A percentile compares a stretch with the other conserved stretches of the same genome.
phyloP scores from a whole-genome alignment of 2,797 vertebrate genomes.

The Clarias pachynema region DNA sequence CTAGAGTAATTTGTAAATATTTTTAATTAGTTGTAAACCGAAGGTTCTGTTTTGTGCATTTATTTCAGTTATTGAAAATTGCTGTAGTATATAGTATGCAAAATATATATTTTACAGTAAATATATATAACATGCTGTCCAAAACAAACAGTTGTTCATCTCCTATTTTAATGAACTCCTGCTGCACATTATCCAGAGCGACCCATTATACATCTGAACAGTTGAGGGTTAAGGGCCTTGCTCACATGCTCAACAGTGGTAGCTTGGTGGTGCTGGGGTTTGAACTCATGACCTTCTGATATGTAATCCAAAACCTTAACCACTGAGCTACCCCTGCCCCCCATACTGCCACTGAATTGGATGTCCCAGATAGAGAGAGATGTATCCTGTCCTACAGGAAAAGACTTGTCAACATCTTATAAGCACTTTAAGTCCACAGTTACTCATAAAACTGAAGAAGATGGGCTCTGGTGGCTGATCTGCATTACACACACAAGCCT shows the following conservation, averaged over 20 bases:
- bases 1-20: neutral
- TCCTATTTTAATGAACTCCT: neutral
- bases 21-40: neutral
- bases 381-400: neutral
- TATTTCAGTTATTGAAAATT: neutral
- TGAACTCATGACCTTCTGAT: too few relatives aligned
- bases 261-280: too few relatives aligned
- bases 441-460: conserved; percentile 35
- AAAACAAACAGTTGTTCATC: neutral
- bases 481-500: conserved; percentile 22
- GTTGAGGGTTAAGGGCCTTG: too few relatives aligned
- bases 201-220: too few relatives aligned
- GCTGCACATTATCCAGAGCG: neutral
- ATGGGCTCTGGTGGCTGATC: conserved; percentile 8
- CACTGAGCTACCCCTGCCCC: neutral
- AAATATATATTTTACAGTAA: neutral
- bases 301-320: too few relatives aligned
- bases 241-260: too few relatives aligned
- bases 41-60: neutral
- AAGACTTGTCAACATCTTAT: neutral
- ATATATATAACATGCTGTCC: neutral
- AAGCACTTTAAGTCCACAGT: conserved; percentile 13
- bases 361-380: neutral
- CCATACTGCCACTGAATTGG: neutral
- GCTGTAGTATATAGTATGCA: neutral